Base-by-base conservation (phyloP, 2,797 vertebrate species). In the Chelonia mydas region DNA sequence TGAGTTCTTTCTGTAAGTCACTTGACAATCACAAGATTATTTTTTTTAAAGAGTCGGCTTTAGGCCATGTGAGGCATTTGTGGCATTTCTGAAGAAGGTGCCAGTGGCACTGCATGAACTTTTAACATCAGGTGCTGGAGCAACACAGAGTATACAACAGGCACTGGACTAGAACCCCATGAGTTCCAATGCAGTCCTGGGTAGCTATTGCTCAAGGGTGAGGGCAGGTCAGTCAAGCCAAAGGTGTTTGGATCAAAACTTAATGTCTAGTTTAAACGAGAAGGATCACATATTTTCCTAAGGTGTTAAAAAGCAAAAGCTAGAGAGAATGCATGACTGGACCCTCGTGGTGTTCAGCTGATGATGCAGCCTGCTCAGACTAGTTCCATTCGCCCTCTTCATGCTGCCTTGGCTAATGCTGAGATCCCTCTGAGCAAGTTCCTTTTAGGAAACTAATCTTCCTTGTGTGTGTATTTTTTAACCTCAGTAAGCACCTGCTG, bases 1-100 rank as follows among this genome's bases (percentile, higher is more conserved):
- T 94, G 90, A 59, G 6, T 85, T 85, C 7, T 37, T 51, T 37
- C 55, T 83, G 33, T 95, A 90, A 87, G 93, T 92, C 86, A 90
- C 80, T 28, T 94, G 84, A 79, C 84, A 95, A 86, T 94, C 96
- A 92, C 88, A 87, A 93, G 94, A 68, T 57, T 50, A 31, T 59
- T 57, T 51, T 53, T 59, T 65, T 59, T 81, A 28, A 0, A 0
- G 0, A 57, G 81, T 16, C 85, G 90, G 15, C 51, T 41, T 85
- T 41, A 45, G 65, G 83, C 86, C 90, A 87, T 0, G 0, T 49
- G 3, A 93, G 76, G 84, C 96, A 33, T 8, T 12, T 59, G 28
- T 83, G 47, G 49, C 65, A 59, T 74, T 84, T 94, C 85, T 11
- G 10, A 81, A 37, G 88, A 49, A 83, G 72, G 59, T 85, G 21